Base-by-base conservation (phyloP, 92 coral and sea anemone species). In the Zoanthus solanderi region DNA sequence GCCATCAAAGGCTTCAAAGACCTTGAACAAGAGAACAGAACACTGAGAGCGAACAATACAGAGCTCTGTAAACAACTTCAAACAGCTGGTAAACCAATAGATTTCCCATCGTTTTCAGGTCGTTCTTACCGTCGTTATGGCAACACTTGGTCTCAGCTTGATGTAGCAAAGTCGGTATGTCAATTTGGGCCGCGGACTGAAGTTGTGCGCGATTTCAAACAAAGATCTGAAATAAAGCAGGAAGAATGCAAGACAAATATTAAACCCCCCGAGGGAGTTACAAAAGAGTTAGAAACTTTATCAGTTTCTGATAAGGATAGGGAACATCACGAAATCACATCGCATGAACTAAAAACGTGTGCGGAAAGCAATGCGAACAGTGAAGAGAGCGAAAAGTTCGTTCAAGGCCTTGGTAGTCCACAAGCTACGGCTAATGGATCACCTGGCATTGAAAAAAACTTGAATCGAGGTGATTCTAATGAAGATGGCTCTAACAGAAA, bases 11-110 rank as follows among this genome's bases (percentile, higher is more conserved):
- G 85, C 6, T 67, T 47, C 61, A 81, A 66, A 81, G 75, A 29
- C 13, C 61, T 81, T 31, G 75, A 81, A 63, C 85, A 66, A 42
- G 85, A 81, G 85, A 81, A 81, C 60, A 45, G 47, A 81, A 69
- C 66, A 23, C 28, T 81, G 45, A 66, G 75, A n/a, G 75, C 74
- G 18, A 81, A 67, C 60, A 81, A 67, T 52, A 81, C 23, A 46
- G 85, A 81, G 14, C 17, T 81, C 45, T 81, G 85, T 52, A 81
- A 66, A 47, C 85, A 81, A 69, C 46, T 81, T 16, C 47, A 65
- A 28, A 57, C 75, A 69, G 85, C 85, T 50, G 85, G 75, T 23
- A 66, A 63, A 32, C 75, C 45, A 7, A n/a, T 75, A 8, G 74
- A 81, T 34, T 14, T 69, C 61, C 13, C 76, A 17, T 17, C 63